Evolutionary conservation across 2,888 invertebrate species (phyloP).

Genomic region (Acrocyrtus sp.): DNA sequence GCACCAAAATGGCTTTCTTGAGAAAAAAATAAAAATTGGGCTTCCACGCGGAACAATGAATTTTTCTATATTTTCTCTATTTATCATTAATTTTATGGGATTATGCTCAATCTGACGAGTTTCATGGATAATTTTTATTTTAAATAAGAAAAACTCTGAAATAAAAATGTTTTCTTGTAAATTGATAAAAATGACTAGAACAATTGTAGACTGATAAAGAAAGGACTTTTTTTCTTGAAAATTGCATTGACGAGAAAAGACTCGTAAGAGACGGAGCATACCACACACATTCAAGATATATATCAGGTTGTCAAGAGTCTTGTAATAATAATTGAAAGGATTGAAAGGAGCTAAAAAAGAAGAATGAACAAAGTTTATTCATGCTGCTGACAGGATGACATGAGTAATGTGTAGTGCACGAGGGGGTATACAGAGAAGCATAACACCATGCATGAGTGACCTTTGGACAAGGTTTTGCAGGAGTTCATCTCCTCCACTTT

Average conservation of each 20-base stretch:
- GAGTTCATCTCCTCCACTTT: slow-evolving; percentile 4
- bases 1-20: no score
- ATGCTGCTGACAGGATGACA: slow-evolving; percentile 25
- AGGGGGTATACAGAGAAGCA: not conserved
- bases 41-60: not conserved
- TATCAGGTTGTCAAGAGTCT: slow-evolving; percentile 17
- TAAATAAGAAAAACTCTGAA: no score
- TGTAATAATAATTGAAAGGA: slow-evolving; percentile 20
- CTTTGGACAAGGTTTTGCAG: slow-evolving; percentile 33
- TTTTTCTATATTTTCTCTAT: not conserved
- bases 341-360: slow-evolving; percentile 15
- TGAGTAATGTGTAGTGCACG: not conserved
- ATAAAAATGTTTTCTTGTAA: no score
- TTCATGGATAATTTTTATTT: not conserved
- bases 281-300: not conserved
- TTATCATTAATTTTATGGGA: not conserved
- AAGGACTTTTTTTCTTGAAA: no score
- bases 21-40: no score
- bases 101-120: not conserved
- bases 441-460: slow-evolving; percentile 43
- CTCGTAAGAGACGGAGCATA: no score
- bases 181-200: no score
- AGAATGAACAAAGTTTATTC: not conserved
- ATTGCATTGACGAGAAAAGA: not conserved
- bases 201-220: no score